phyloP scores from a whole-genome alignment of 1,140 invertebrate genomes.

The Mamestra configurata region DNA sequence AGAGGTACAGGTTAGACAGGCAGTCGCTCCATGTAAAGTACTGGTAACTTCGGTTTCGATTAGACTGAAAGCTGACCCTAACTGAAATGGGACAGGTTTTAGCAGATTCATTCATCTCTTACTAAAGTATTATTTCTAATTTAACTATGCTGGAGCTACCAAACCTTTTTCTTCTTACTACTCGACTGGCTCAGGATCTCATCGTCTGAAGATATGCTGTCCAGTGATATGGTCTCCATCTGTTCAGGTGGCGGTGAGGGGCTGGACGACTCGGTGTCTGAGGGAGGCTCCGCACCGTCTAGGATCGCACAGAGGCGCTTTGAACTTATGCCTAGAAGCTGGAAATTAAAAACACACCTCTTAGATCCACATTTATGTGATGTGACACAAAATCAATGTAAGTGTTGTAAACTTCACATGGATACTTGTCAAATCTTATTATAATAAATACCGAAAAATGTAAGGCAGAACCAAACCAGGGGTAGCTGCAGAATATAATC shows the following conservation, averaged over 20 bases:
- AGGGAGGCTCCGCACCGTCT: constrained; percentile 87
- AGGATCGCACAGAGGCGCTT: constrained; percentile 88
- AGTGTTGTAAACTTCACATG: too few relatives aligned
- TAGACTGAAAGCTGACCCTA: too few relatives aligned
- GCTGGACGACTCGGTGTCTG: constrained; percentile 88
- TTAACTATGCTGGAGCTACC: background rate
- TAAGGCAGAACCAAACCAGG: too few relatives aligned
- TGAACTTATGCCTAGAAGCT: constrained; percentile 89
- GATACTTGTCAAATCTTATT: too few relatives aligned
- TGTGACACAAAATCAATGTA: too few relatives aligned
- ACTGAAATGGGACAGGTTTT: too few relatives aligned
- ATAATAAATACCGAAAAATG: background rate
- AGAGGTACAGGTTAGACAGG: too few relatives aligned
- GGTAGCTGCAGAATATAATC: background rate
- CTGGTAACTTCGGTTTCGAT: too few relatives aligned
- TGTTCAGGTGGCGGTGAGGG: constrained; percentile 65
- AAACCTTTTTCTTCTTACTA: constrained; percentile 73
- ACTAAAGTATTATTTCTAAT: too few relatives aligned
- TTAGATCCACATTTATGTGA: too few relatives aligned
- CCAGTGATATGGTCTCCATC: constrained; percentile 89
- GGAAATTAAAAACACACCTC: constrained; percentile 49
- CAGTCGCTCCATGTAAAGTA: too few relatives aligned
- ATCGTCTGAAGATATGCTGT: constrained; percentile 89
- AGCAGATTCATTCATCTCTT: too few relatives aligned
- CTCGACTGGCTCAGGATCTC: constrained; percentile 75